Percentiles rank a stretch among this genome's conserved stretches.
These are phyloP conservation scores for Acyrthosiphon pisum DNA, from an alignment of 1,140 invertebrate species.

Conservation along the genomic window DNA sequence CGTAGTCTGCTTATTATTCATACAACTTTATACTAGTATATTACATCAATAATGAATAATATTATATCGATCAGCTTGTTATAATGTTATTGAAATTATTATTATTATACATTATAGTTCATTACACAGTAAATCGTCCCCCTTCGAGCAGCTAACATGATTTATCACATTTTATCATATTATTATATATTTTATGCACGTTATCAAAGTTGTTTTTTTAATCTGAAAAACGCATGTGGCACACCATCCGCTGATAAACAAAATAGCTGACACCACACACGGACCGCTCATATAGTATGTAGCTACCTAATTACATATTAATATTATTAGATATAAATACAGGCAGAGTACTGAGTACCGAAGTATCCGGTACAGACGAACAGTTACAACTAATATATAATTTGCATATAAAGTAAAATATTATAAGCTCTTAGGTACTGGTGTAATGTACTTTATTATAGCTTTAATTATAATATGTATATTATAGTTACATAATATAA, in stretches of 20 bases:
- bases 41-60: no score
- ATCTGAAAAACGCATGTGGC: not conserved
- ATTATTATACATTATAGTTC: not conserved
- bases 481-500: not conserved
- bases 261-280: not conserved
- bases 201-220: not conserved
- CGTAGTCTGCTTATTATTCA: not conserved
- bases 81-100: not conserved
- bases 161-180: not conserved
- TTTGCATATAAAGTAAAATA: not conserved
- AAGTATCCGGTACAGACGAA: not conserved
- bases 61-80: no score
- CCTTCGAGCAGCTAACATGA: not conserved
- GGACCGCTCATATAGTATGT: not conserved
- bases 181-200: not conserved
- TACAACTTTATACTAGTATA: not conserved
- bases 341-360: not conserved
- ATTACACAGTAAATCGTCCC: not conserved
- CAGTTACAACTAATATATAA: not conserved
- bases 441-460: not conserved
- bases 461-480: not conserved
- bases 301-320: not conserved
- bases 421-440: not conserved
- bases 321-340: no score
- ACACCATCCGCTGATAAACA: not conserved